These are phyloP conservation scores for Micrasema longulum DNA, from an alignment of 1,140 invertebrate genomes.

Conservation along the genomic window DNA sequence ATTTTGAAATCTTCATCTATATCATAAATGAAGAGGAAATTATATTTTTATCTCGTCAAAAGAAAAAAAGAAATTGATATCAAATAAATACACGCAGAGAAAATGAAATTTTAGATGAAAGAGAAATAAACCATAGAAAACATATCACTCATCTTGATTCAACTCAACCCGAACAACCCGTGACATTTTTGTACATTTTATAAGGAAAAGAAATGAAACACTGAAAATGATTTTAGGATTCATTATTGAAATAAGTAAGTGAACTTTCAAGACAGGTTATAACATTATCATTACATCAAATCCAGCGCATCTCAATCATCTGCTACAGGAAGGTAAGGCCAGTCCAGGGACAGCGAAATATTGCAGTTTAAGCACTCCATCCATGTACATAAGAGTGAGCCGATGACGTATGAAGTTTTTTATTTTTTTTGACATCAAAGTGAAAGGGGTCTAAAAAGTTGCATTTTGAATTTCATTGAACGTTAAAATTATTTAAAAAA, in stretches of 20 bases:
- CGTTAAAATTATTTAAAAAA: too few relatives aligned
- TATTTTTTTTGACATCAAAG: too few relatives aligned
- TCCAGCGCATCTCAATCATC: too few relatives aligned
- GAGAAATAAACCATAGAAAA: conserved; percentile 7
- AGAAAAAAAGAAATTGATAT: background rate
- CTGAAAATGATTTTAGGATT: conserved; percentile 2
- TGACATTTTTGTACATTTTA: background rate
- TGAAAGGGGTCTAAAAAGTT: too few relatives aligned
- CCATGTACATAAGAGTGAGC: too few relatives aligned
- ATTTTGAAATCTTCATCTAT: background rate
- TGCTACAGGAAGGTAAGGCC: too few relatives aligned
- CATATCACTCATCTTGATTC: conserved; percentile 1
- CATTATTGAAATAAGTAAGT: background rate
- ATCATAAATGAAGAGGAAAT: background rate
- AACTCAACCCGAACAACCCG: background rate
- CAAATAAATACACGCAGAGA: background rate
- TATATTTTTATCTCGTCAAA: background rate
- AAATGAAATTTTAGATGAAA: background rate
- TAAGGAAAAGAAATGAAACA: background rate
- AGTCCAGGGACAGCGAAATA: too few relatives aligned
- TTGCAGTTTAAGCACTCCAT: too few relatives aligned
- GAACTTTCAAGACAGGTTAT: background rate
- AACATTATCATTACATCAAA: background rate
- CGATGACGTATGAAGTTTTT: too few relatives aligned
- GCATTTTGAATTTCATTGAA: too few relatives aligned